These are phyloP conservation scores for Heterodera carotae DNA, from an alignment of 1,140 invertebrate genomes.

Conservation along the genomic window DNA sequence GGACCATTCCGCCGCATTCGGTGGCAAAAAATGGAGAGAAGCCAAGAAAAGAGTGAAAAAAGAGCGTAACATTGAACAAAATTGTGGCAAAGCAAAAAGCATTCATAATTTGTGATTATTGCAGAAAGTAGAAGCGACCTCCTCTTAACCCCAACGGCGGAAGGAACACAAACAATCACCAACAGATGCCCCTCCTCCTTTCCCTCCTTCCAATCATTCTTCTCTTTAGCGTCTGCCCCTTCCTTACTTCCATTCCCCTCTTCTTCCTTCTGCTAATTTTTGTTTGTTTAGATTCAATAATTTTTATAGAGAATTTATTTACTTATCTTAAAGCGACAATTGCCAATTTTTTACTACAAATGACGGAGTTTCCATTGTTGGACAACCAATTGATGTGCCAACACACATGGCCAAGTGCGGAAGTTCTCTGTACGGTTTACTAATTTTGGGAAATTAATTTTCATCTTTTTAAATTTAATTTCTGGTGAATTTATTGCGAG, in stretches of 20 bases:
- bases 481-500: conserved; percentile 38
- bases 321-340: too few species aligned
- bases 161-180: not conserved
- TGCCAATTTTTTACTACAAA: too few species aligned
- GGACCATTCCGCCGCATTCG: conserved; percentile 4
- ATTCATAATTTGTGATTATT: not conserved
- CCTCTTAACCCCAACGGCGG: too few species aligned
- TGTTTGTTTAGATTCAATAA: not conserved
- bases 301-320: too few species aligned
- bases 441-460: conserved; percentile 16
- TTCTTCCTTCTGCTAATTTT: not conserved
- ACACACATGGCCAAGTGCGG: conserved; percentile 38
- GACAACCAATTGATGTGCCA: conserved; percentile 34
- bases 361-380: not conserved
- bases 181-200: not conserved
- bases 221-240: too few species aligned
- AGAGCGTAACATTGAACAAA: not conserved
- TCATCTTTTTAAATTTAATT: conserved; percentile 6
- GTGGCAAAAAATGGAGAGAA: conserved; percentile 9
- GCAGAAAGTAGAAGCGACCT: not conserved
- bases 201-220: not conserved
- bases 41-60: not conserved
- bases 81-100: not conserved
- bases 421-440: conserved; percentile 29
- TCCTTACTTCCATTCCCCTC: too few species aligned